Percentiles rank a stretch among this genome's conserved stretches.
phyloP scores from a whole-genome alignment of 2,113 vertebrate species.

The Anhinga rufa region DNA sequence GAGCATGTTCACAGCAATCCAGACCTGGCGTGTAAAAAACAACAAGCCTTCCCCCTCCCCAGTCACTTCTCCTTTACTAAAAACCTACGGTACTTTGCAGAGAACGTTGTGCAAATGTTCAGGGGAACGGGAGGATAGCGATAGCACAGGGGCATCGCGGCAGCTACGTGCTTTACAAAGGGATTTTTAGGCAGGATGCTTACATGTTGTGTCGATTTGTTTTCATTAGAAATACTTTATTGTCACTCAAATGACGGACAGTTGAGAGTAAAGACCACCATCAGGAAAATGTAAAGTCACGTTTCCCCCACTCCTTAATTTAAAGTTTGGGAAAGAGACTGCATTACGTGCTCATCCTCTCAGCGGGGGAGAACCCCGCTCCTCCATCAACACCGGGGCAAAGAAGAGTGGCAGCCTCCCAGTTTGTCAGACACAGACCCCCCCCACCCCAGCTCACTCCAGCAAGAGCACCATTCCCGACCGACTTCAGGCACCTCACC shows the following conservation, averaged over 20 bases:
- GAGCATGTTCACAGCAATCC: background rate
- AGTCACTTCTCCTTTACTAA: background rate
- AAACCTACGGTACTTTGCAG: background rate
- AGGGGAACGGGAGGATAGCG: background rate
- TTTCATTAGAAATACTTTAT: background rate
- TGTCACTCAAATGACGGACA: background rate
- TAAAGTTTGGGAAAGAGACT: background rate
- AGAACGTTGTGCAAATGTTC: rapidly evolving
- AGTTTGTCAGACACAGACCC: background rate
- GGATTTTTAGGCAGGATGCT: background rate
- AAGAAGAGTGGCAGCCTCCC: background rate
- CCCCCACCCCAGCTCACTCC: background rate
- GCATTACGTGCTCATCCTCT: rapidly evolving
- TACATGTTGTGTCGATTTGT: background rate
- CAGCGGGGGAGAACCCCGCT: background rate
- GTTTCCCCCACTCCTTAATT: background rate
- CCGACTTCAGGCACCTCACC: rapidly evolving
- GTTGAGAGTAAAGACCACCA: background rate
- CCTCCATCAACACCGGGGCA: background rate
- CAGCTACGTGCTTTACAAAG: background rate
- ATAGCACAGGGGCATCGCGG: background rate
- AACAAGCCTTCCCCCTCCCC: background rate
- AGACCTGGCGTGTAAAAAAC: background rate
- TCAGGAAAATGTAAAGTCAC: background rate
- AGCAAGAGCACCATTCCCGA: background rate